These are phyloP conservation scores for Patiria pectinifera DNA, from an alignment of 53 echinoderm and acorn worm genomes.

Conservation along the genomic window DNA sequence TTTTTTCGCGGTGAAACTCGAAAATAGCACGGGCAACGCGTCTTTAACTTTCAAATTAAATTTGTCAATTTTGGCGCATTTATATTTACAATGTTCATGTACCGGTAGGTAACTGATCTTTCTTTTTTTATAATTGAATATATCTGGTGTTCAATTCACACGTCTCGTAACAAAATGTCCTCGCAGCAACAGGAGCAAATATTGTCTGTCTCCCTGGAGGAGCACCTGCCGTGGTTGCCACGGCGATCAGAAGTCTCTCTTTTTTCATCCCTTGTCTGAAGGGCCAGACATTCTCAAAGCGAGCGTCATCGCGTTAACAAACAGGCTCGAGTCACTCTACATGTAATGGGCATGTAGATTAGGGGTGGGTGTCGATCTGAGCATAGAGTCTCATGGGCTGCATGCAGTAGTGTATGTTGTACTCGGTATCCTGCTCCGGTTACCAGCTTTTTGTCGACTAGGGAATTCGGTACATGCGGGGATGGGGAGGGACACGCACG, in stretches of 20 bases:
- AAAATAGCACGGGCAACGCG: too few relatives aligned
- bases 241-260: not conserved
- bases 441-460: not conserved
- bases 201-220: not conserved
- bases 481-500: not conserved
- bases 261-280: not conserved
- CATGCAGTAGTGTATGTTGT: not conserved
- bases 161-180: not conserved
- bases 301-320: conserved; percentile 6
- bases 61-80: too few relatives aligned
- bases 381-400: not conserved
- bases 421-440: conserved; percentile 16
- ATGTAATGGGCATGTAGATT: conserved; percentile 3
- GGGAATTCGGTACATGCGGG: not conserved
- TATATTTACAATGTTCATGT: too few relatives aligned
- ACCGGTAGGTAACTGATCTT: not conserved
- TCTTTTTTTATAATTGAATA: not conserved
- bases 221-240: not conserved
- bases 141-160: not conserved
- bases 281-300: not conserved
- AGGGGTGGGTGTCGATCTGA: not conserved
- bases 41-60: too few relatives aligned
- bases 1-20: too few relatives aligned
- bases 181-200: conserved; percentile 27
- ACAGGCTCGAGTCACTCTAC: not conserved